Percentiles rank a stretch among this genome's conserved stretches.
Evolutionary conservation across 2,888 invertebrate genomes (phyloP).

Genomic region (Zygogramma bicolorata): DNA sequence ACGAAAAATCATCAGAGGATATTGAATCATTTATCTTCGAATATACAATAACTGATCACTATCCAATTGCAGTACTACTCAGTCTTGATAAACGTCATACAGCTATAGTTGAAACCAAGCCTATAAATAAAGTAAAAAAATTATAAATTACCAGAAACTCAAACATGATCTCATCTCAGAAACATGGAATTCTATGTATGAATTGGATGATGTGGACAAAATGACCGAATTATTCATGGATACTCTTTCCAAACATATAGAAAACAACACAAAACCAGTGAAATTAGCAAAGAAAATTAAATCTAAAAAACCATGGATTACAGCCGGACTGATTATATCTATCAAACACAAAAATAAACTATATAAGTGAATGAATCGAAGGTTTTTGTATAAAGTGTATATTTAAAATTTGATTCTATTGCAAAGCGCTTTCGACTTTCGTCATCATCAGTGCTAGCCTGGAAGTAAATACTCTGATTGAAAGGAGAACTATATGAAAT

Average conservation of each 20-base stretch:
- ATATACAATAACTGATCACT: not conserved
- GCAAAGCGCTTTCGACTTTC: too few relatives aligned
- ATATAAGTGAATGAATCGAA: too few relatives aligned
- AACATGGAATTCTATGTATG: not conserved
- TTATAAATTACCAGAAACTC: not conserved
- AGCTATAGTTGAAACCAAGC: not conserved
- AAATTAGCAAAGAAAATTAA: not conserved
- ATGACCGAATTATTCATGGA: not conserved
- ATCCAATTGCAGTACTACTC: not conserved
- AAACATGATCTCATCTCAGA: not conserved
- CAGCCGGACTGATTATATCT: not conserved
- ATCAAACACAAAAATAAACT: not conserved
- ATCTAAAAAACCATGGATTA: constrained; percentile 5
- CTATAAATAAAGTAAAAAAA: not conserved
- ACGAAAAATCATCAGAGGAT: not conserved
- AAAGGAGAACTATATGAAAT: too few relatives aligned
- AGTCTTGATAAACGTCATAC: not conserved
- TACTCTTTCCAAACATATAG: not conserved
- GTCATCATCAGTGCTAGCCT: too few relatives aligned
- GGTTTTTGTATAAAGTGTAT: too few relatives aligned
- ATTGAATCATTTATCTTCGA: not conserved
- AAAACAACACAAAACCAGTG: constrained; percentile 3
- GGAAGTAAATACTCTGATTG: too few relatives aligned
- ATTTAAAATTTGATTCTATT: too few relatives aligned
- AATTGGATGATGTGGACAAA: not conserved